These are phyloP conservation scores for Glyptemys insculpta DNA, from an alignment of 2,797 vertebrate species.

Conservation along the genomic window DNA sequence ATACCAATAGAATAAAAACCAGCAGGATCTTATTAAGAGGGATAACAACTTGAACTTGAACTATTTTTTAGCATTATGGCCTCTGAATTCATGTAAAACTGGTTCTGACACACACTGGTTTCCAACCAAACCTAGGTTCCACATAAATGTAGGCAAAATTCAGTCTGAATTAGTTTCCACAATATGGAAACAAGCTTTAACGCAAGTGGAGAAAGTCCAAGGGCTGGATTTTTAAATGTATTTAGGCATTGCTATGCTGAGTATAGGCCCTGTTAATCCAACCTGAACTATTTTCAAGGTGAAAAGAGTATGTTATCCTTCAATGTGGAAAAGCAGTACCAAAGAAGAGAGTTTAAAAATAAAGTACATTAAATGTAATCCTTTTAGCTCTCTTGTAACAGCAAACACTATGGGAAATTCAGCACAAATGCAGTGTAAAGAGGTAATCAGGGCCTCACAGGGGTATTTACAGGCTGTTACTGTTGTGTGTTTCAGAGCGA, in stretches of 20 bases:
- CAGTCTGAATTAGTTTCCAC: background rate
- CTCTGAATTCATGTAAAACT: background rate
- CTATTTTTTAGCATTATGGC: background rate
- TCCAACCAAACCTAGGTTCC: background rate
- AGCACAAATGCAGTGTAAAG: constrained; percentile 9
- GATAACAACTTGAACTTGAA: background rate
- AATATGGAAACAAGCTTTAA: background rate
- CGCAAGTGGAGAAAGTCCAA: background rate
- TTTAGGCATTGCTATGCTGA: background rate
- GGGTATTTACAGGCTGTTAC: background rate
- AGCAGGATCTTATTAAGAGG: no score
- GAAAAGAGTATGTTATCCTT: background rate
- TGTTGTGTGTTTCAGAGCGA: background rate
- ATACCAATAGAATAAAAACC: no score
- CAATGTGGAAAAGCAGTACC: background rate
- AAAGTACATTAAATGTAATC: background rate
- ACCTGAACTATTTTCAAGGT: background rate
- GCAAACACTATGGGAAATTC: background rate
- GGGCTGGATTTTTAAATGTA: background rate
- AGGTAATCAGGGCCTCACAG: background rate
- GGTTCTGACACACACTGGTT: background rate
- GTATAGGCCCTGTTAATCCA: background rate
- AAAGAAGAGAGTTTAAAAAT: background rate
- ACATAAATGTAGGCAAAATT: background rate
- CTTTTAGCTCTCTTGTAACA: constrained; percentile 6